Percentiles rank a stretch among this genome's conserved stretches.
Conservation (phyloP, 2,797 vertebrate genomes). For the Scyliorhinus canicula region DNA sequence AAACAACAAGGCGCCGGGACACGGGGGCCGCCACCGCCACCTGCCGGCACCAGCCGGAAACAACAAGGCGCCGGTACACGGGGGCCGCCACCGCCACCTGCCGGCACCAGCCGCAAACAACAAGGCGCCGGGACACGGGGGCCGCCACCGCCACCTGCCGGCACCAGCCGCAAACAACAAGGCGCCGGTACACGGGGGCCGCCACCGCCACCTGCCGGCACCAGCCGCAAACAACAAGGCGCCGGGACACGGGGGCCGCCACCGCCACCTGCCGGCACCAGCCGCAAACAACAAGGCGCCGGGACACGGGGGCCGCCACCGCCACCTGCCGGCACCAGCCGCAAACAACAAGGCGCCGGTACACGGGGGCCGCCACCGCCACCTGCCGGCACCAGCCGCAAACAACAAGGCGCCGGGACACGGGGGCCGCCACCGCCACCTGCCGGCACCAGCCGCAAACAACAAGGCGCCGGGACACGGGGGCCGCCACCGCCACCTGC, state of each 20-base stretch:
- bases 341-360: background rate
- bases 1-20: too few species aligned
- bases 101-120: background rate
- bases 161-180: background rate
- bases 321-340: background rate
- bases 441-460: slow-evolving; percentile 34
- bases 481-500: background rate
- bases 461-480: slow-evolving; percentile 20
- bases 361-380: fast-evolving
- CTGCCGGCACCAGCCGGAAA: too few species aligned
- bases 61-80: too few species aligned
- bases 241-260: background rate
- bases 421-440: background rate
- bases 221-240: too few species aligned
- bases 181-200: background rate
- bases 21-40: background rate
- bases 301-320: fast-evolving
- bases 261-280: background rate
- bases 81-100: background rate
- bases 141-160: background rate
- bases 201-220: background rate
- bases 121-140: background rate
- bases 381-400: background rate
- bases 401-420: background rate
- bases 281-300: background rate